Percentiles rank a stretch among this genome's conserved stretches.
These are phyloP conservation scores for Acrocera orbiculus DNA, from an alignment of 2,888 invertebrate genomes.

Conservation along the genomic window DNA sequence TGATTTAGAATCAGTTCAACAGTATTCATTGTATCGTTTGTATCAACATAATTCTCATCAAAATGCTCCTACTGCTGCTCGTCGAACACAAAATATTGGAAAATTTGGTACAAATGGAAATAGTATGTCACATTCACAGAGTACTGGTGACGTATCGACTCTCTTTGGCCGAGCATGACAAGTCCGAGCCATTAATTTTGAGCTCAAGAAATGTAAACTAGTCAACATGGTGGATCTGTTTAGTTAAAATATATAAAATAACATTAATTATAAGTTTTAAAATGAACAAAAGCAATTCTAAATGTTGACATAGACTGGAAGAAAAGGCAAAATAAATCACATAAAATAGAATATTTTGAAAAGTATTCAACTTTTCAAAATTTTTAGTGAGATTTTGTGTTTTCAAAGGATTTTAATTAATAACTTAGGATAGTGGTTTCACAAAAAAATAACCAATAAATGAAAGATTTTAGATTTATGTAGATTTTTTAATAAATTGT, in stretches of 20 bases:
- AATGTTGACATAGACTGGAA: no score
- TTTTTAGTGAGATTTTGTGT: no score
- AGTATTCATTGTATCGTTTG: conserved; percentile 29
- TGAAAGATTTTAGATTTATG: no score
- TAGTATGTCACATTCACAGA: conserved; percentile 41
- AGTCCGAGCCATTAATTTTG: conserved; percentile 26
- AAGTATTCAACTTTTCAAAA: no score
- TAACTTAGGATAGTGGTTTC: no score
- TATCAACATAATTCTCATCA: conserved; percentile 22
- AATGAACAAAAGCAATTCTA: no score
- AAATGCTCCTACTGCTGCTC: conserved; percentile 16
- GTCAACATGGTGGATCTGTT: conserved; percentile 32
- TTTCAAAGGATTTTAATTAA: no score
- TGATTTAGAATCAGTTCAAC: conserved; percentile 27
- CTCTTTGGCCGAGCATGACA: conserved; percentile 47
- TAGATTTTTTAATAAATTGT: no score
- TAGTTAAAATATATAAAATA: conserved; percentile 29
- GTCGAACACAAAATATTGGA: conserved; percentile 14
- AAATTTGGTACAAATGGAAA: conserved; percentile 2
- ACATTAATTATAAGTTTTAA: no score
- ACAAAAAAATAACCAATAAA: no score
- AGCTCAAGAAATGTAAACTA: conserved; percentile 31
- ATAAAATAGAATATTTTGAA: no score
- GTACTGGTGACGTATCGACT: conserved; percentile 45
- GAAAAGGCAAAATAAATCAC: no score